Evolutionary conservation across 2,797 vertebrate genomes (phyloP).

Genomic region (Synanceia verrucosa): DNA sequence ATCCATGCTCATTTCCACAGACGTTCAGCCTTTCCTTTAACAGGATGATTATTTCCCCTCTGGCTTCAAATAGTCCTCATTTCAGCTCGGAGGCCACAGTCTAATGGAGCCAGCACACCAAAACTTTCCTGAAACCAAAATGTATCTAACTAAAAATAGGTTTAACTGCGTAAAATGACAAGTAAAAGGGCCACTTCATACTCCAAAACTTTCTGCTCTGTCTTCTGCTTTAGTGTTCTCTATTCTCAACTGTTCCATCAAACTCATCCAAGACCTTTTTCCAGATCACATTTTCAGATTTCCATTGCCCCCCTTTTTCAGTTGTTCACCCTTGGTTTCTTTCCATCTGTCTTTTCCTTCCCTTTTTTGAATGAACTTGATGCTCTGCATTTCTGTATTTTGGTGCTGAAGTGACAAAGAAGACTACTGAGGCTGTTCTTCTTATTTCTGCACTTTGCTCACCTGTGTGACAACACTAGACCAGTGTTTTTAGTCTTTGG

Average conservation of each 20-base stretch:
- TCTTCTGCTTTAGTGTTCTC: slow-evolving; percentile 58
- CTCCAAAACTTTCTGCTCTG: slow-evolving; percentile 35
- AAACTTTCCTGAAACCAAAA: slow-evolving; percentile 36
- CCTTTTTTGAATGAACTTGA: slow-evolving; percentile 13
- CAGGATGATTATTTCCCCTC: slow-evolving; percentile 4
- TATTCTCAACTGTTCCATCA: slow-evolving; percentile 57
- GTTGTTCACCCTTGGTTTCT: slow-evolving; percentile 26
- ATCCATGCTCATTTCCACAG: background rate
- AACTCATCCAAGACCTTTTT: slow-evolving; percentile 34
- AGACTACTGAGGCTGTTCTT: background rate
- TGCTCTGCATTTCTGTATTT: background rate
- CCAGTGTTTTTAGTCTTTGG: background rate
- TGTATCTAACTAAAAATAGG: slow-evolving; percentile 44
- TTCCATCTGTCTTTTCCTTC: slow-evolving; percentile 23
- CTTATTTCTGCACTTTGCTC: slow-evolving; percentile 28
- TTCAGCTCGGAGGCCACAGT: background rate
- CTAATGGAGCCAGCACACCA: slow-evolving; percentile 4
- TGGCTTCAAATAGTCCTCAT: slow-evolving; percentile 6
- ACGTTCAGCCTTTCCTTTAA: slow-evolving; percentile 8
- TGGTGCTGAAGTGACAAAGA: background rate
- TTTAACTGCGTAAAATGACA: slow-evolving; percentile 18
- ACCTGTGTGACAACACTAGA: background rate
- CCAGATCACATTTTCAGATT: slow-evolving; percentile 60
- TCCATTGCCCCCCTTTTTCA: slow-evolving; percentile 12
- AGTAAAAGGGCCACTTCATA: slow-evolving; percentile 35